These are phyloP conservation scores for Fringilla coelebs DNA, from an alignment of 2,797 vertebrate genomes.

Conservation along the genomic window DNA sequence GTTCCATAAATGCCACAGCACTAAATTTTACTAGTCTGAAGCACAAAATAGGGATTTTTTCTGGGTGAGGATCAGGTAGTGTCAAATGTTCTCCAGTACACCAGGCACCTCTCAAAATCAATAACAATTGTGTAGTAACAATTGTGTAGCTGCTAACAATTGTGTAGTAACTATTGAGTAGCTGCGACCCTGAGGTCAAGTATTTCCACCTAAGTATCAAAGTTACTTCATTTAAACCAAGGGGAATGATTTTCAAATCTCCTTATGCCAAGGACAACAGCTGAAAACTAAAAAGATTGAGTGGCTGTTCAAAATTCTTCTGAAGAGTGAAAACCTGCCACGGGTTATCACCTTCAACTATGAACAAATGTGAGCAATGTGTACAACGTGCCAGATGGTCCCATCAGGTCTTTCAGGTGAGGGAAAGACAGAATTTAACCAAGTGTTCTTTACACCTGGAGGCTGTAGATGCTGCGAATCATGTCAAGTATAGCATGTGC, in stretches of 20 bases:
- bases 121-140: not conserved
- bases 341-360: not conserved
- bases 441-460: not conserved
- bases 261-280: not conserved
- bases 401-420: not conserved
- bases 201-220: not conserved
- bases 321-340: not conserved
- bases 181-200: not conserved
- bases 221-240: not conserved
- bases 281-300: not conserved
- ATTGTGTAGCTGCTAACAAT: not conserved
- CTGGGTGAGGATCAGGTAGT: not conserved
- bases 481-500: not conserved
- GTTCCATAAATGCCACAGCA: not conserved
- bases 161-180: not conserved
- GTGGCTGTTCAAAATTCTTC: not conserved
- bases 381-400: not conserved
- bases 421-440: not conserved
- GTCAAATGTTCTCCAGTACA: not conserved
- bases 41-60: not conserved
- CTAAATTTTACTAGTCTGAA: not conserved
- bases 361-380: accelerated
- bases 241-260: not conserved
- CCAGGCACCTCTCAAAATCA: not conserved
- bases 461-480: not conserved